Base-by-base conservation (phyloP, 2,888 invertebrate genomes). In the Phorcus lineatus region DNA sequence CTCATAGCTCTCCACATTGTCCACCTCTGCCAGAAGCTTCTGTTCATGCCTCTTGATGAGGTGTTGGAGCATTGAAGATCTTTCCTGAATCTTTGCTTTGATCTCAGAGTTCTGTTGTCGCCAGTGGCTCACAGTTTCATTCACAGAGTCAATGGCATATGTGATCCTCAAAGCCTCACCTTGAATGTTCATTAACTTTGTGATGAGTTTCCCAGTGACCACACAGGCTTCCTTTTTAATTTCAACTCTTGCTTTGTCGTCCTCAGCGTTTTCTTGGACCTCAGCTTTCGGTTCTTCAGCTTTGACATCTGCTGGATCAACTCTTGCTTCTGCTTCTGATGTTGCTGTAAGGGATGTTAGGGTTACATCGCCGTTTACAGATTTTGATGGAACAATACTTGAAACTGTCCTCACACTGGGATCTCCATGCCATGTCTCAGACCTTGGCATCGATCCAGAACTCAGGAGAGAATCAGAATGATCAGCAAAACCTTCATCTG, bases 21-120 rank as follows among this genome's bases (percentile, higher is more conserved):
- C 88, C 9, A 89, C 81, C 17, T 86, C 81, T 0, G 85, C 67
- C 0, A 89, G 66, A n/a, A 89, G 83, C 77, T 84, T 82, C 75
- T 86, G 81, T 78, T 90, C 90, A 55, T 85, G 83, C 2, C 82
- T 79, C 74, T 85, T 83, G 17, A 89, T 83, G 55, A 82, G 80
- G 57, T 86, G 84, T 77, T 89, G 88, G 9, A 89, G 84, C 74
- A 85, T 83, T 7, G 83, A 66, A 7, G 88, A 88, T 52, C 88
- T 82, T 0, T 86, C 77, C 80, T 87, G 86, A 9, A 90, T 86
- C 31, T 82, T 82, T 0, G 79, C 40, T 17, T 83, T 80, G 3
- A 85, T 78, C 57, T 85, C 86, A 36, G 81, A 57, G 67, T 86
- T 86, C 22, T 84, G 75, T 24, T 84, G 83, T 28, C 86, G 84